These are phyloP conservation scores for Halocynthia roretzi DNA, from an alignment of 23 tunicate genomes.

Conservation along the genomic window DNA sequence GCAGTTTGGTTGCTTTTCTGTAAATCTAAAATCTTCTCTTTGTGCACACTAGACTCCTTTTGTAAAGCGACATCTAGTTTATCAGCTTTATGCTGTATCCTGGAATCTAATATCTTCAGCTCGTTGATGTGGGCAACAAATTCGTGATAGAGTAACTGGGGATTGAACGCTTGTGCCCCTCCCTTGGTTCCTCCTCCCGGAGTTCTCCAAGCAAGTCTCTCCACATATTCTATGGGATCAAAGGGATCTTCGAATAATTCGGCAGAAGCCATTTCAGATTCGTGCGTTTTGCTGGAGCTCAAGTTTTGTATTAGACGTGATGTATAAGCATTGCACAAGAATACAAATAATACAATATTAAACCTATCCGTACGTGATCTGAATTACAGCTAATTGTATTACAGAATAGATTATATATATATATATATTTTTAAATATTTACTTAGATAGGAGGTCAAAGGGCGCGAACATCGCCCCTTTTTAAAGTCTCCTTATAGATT, in stretches of 20 bases:
- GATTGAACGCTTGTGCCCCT: conserved; percentile 80
- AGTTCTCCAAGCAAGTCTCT: conserved; percentile 89
- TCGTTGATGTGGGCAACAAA: conserved; percentile 92
- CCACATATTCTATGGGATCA: conserved; percentile 90
- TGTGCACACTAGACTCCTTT: conserved; percentile 67
- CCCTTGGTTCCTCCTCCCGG: conserved; percentile 95
- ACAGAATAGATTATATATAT: too few relatives aligned
- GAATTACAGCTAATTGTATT: too few relatives aligned
- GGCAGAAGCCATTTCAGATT: conserved; percentile 69
- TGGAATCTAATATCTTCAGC: conserved; percentile 59
- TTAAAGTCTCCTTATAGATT: too few relatives aligned
- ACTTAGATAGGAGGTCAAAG: too few relatives aligned
- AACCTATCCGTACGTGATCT: too few relatives aligned
- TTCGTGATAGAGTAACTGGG: conserved; percentile 72
- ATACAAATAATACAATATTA: too few relatives aligned
- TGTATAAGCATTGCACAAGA: too few relatives aligned
- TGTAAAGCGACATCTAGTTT: conserved; percentile 67
- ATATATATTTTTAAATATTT: too few relatives aligned
- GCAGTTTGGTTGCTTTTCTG: conserved; percentile 87
- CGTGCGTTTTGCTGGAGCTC: too few relatives aligned
- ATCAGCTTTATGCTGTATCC: conserved; percentile 87
- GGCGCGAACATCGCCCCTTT: too few relatives aligned
- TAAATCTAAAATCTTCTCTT: conserved; percentile 70
- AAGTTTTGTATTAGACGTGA: too few relatives aligned
- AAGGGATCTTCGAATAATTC: conserved; percentile 92